phyloP scores from a whole-genome alignment of 2,888 invertebrate species.

The Heteropelma amictum region DNA sequence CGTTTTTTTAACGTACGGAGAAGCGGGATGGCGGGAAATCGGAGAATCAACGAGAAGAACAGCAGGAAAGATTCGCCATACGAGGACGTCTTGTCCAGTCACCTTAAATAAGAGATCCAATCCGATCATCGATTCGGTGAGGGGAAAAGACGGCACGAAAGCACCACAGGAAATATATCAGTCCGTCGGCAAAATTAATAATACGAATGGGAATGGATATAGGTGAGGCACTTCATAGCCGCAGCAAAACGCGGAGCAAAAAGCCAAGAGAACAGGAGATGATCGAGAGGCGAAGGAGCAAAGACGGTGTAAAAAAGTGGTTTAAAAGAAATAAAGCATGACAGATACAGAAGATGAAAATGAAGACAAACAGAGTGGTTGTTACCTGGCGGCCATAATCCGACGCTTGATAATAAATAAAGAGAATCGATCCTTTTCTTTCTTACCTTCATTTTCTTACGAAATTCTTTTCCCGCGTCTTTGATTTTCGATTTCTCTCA shows the following conservation, averaged over 20 bases:
- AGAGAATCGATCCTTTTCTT: too few species aligned
- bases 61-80: slow-evolving; percentile 42
- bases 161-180: slow-evolving; percentile 41
- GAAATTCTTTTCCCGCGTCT: too few species aligned
- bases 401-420: too few species aligned
- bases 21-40: not conserved
- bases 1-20: too few species aligned
- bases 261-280: not conserved
- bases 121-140: slow-evolving; percentile 36
- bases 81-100: slow-evolving; percentile 54
- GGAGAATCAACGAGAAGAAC: not conserved
- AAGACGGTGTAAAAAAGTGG: slow-evolving; percentile 6
- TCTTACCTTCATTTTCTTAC: too few species aligned
- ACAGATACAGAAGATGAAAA: not conserved
- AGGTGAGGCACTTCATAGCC: not conserved
- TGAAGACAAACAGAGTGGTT: not conserved
- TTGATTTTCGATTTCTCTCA: too few species aligned
- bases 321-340: not conserved
- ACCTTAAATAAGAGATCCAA: slow-evolving; percentile 50
- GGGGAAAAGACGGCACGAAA: slow-evolving; percentile 3
- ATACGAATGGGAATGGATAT: slow-evolving; percentile 42
- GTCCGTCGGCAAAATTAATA: slow-evolving; percentile 55
- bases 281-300: not conserved
- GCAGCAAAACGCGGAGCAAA: not conserved
- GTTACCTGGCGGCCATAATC: not conserved